Conservation (phyloP, 2,113 vertebrate species). For the Daphoenositta chrysoptera region DNA sequence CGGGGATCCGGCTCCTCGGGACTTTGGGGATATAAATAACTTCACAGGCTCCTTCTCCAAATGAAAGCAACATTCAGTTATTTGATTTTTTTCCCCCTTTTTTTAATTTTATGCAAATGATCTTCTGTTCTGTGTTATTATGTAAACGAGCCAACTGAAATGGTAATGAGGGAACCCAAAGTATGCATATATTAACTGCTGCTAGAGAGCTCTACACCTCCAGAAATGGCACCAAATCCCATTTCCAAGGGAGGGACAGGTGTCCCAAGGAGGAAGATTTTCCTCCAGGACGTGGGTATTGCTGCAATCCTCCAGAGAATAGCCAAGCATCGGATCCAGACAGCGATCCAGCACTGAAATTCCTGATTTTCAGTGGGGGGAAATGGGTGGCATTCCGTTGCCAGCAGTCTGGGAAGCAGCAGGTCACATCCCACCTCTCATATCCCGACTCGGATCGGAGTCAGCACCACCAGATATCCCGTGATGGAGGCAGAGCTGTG, state of each 20-base stretch:
- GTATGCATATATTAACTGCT: constrained; percentile 53
- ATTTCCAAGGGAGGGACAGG: constrained; percentile 54
- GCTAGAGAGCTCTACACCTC: constrained; percentile 44
- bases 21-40: constrained; percentile 21
- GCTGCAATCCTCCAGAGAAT: not conserved
- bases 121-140: constrained; percentile 57
- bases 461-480: not conserved
- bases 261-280: constrained; percentile 25
- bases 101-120: constrained; percentile 64
- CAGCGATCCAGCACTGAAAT: not conserved
- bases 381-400: accelerated
- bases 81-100: not conserved
- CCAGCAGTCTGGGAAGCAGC: not conserved
- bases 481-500: accelerated
- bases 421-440: not conserved
- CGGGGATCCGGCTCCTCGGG: not conserved
- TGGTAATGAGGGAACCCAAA: constrained; percentile 48
- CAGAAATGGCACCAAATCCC: constrained; percentile 6
- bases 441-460: not conserved
- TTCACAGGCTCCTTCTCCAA: constrained; percentile 21
- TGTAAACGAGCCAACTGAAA: constrained; percentile 63
- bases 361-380: not conserved
- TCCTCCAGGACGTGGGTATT: not conserved
- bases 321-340: too few relatives aligned
- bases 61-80: constrained; percentile 15